A percentile compares a stretch with the other conserved stretches of the same genome.
Conservation (phyloP, 2,113 vertebrate genomes). For the Hydrochoerus hydrochaeris region DNA sequence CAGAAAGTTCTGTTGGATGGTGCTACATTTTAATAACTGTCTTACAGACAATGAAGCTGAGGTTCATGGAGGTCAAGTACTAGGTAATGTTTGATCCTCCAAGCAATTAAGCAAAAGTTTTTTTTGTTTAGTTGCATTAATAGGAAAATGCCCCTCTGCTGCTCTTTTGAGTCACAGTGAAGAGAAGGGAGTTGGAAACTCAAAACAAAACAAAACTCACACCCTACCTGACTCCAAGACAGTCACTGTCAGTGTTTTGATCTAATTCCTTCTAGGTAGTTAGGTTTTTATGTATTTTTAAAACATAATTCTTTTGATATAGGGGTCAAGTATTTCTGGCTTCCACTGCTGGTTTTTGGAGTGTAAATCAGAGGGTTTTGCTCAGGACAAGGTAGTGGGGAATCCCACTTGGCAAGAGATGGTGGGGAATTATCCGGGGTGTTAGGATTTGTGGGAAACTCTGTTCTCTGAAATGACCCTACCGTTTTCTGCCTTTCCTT, state of each 20-base stretch:
- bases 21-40: not conserved
- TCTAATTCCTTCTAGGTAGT: conserved; percentile 21
- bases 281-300: not conserved
- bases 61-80: not conserved
- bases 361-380: not conserved
- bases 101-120: not conserved
- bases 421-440: conserved; percentile 65
- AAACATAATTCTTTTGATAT: not conserved
- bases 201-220: not conserved
- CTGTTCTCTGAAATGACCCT: conserved; percentile 56
- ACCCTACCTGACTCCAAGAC: not conserved
- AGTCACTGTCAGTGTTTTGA: not conserved
- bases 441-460: conserved; percentile 76
- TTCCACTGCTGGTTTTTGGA: not conserved
- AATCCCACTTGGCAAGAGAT: conserved; percentile 72
- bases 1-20: not conserved
- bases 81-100: not conserved
- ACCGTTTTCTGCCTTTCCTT: conserved; percentile 24
- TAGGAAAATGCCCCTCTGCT: not conserved
- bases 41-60: not conserved
- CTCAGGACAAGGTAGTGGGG: conserved; percentile 49
- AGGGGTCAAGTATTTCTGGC: not conserved
- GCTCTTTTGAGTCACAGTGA: not conserved
- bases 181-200: not conserved
- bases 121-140: not conserved